Conservation (phyloP, 2,888 invertebrate genomes). For the Hoplodrina ambigua region DNA sequence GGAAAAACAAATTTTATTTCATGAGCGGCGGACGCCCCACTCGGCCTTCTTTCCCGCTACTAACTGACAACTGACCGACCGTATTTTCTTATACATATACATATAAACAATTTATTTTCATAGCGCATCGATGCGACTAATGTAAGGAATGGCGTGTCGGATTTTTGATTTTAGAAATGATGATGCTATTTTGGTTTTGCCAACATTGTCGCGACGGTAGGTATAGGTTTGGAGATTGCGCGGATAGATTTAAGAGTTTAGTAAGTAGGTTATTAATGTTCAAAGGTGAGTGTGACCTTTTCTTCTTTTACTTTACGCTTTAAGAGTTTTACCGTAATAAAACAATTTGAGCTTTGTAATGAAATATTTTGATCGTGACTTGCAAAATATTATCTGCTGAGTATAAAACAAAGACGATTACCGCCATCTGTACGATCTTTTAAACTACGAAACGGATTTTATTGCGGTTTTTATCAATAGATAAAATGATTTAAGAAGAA, state of each 20-base stretch:
- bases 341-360: too few relatives aligned
- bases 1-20: constrained; percentile 77
- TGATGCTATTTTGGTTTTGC: constrained; percentile 75
- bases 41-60: constrained; percentile 80
- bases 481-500: too few relatives aligned
- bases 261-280: constrained; percentile 12
- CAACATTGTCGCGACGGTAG: constrained; percentile 65
- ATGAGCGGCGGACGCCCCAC: constrained; percentile 73
- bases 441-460: too few relatives aligned
- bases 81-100: constrained; percentile 81
- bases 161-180: constrained; percentile 65
- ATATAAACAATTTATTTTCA: constrained; percentile 88
- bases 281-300: not conserved
- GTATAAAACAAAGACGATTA: too few relatives aligned
- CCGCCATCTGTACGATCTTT: too few relatives aligned
- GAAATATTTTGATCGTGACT: not conserved
- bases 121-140: constrained; percentile 80
- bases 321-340: not conserved
- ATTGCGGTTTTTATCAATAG: too few relatives aligned
- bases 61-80: constrained; percentile 87
- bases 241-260: constrained; percentile 44
- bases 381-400: not conserved
- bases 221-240: constrained; percentile 50
- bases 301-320: not conserved
- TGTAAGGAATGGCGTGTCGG: constrained; percentile 49